phyloP scores from a whole-genome alignment of 2,888 invertebrate genomes.

The Azorinus chamasolen region DNA sequence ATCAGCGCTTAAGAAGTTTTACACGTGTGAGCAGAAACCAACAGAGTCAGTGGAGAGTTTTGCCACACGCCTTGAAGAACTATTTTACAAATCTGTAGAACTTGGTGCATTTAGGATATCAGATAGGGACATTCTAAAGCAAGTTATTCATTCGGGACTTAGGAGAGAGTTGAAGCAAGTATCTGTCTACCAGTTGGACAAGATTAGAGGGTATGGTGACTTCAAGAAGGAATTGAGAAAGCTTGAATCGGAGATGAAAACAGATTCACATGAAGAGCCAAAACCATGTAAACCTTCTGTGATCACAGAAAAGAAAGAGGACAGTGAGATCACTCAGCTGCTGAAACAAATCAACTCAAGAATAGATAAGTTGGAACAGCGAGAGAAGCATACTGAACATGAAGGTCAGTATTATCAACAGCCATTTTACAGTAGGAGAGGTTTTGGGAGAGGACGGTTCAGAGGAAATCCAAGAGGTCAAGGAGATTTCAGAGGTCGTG shows the following conservation, averaged over 20 bases:
- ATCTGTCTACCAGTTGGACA: conserved; percentile 7
- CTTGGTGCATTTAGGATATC: neutral
- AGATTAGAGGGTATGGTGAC: neutral
- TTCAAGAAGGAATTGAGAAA: conserved; percentile 28
- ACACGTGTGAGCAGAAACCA: conserved; percentile 10
- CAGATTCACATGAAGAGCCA: neutral
- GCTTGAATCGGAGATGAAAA: conserved; percentile 2
- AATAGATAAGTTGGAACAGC: conserved; percentile 21
- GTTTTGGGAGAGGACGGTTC: neutral
- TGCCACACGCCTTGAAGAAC: conserved; percentile 13
- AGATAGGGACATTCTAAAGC: conserved; percentile 3
- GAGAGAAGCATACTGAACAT: neutral
- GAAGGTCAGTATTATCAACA: neutral
- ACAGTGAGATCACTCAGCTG: conserved; percentile 4
- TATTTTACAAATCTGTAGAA: conserved; percentile 3
- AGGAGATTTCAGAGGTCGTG: neutral
- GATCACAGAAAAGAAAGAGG: neutral
- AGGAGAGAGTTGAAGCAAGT: conserved; percentile 5
- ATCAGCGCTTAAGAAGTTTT: conserved; percentile 7
- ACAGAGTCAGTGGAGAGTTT: conserved; percentile 4
- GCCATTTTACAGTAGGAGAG: neutral
- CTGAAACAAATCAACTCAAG: conserved; percentile 12
- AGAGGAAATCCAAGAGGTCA: neutral
- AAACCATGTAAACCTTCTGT: conserved; percentile 12
- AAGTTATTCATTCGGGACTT: neutral